phyloP scores from a whole-genome alignment of 2,888 invertebrate species.

The Cosmorhoe ocellata region DNA sequence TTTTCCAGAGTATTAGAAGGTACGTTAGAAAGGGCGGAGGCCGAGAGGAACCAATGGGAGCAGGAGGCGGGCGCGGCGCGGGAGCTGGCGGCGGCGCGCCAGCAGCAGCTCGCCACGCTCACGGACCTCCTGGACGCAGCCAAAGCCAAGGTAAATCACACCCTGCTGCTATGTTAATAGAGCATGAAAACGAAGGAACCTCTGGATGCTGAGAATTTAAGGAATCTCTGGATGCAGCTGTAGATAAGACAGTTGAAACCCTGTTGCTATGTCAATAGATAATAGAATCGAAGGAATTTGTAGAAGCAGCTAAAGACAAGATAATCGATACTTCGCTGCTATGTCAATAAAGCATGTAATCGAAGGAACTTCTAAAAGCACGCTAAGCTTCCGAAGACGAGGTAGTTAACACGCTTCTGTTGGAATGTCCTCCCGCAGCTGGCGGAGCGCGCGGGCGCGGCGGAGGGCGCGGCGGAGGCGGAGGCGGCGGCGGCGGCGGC shows the following conservation, averaged over 20 bases:
- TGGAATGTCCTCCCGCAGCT: too few species aligned
- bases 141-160: constrained; percentile 85
- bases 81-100: constrained; percentile 88
- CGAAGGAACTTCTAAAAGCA: too few species aligned
- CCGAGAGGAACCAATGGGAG: constrained; percentile 89
- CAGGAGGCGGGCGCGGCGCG: constrained; percentile 87
- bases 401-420: too few species aligned
- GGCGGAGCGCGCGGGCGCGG: constrained; percentile 52
- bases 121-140: constrained; percentile 92
- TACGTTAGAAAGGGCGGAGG: constrained; percentile 87
- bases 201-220: too few species aligned
- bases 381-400: too few species aligned
- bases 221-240: too few species aligned
- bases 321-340: too few species aligned
- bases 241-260: too few species aligned
- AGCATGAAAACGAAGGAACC: background rate
- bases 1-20: constrained; percentile 82
- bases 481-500: constrained; percentile 64
- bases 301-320: too few species aligned
- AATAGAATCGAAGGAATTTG: too few species aligned
- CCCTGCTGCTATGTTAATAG: background rate
- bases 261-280: too few species aligned
- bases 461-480: constrained; percentile 57
- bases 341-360: too few species aligned
- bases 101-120: constrained; percentile 90